Conservation (phyloP, 1,140 invertebrate genomes). For the Drosophila persimilis region DNA sequence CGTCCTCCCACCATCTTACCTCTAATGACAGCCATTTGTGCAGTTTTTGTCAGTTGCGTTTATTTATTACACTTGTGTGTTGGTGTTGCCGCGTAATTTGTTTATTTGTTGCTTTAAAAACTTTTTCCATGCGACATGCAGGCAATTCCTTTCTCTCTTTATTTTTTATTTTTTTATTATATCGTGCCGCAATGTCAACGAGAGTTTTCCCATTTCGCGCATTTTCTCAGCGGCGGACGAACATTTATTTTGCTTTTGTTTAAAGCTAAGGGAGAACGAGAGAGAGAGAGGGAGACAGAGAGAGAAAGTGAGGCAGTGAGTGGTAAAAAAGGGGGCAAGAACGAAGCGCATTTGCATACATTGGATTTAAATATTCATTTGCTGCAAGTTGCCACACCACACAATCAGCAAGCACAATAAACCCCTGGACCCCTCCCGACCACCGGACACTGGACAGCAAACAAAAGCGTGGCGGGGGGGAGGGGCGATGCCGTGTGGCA, state of each 20-base stretch:
- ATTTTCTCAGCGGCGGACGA: slow-evolving; percentile 3
- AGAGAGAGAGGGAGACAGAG: background rate
- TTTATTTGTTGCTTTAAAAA: slow-evolving; percentile 70
- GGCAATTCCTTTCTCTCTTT: background rate
- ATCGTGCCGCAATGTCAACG: slow-evolving; percentile 29
- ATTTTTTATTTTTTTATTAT: slow-evolving; percentile 7
- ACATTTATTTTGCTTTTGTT: slow-evolving; percentile 56
- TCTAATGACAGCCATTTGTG: slow-evolving; percentile 78
- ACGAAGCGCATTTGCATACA: slow-evolving; percentile 65
- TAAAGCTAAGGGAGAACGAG: slow-evolving; percentile 12
- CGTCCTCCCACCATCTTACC: slow-evolving; percentile 32
- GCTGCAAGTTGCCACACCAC: slow-evolving; percentile 50
- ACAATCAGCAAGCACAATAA: slow-evolving; percentile 45
- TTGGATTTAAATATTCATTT: slow-evolving; percentile 77
- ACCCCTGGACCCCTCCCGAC: background rate
- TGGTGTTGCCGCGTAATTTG: slow-evolving; percentile 59
- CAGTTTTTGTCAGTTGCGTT: slow-evolving; percentile 76
- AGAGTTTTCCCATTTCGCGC: background rate
- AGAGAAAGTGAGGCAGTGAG: background rate
- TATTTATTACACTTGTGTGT: slow-evolving; percentile 70
- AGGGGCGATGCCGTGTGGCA: background rate
- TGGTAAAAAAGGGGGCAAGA: background rate
- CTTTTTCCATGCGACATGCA: slow-evolving; percentile 38
- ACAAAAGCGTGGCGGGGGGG: slow-evolving; percentile 21
- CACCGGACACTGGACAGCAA: slow-evolving; percentile 21